A percentile compares a stretch with the other conserved stretches of the same genome.
These are phyloP conservation scores for Chiroxiphia lanceolata DNA, from an alignment of 2,797 vertebrate genomes.

Conservation along the genomic window DNA sequence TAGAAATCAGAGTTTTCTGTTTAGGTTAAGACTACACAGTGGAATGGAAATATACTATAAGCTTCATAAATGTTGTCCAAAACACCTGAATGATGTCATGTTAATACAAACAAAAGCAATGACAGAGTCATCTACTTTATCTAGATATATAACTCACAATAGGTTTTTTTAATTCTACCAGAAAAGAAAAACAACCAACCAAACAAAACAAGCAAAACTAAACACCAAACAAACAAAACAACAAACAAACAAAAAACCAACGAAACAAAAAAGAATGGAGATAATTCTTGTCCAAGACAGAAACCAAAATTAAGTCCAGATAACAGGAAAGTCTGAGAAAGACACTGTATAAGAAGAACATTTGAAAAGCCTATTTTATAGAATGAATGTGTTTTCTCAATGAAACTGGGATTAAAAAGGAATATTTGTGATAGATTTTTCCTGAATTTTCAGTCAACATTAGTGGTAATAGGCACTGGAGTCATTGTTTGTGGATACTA, in stretches of 20 bases:
- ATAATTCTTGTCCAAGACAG: background rate
- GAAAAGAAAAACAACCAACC: background rate
- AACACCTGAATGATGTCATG: background rate
- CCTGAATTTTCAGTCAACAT: background rate
- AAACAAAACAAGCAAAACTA: too few species aligned
- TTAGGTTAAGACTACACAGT: background rate
- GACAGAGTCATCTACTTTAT: background rate
- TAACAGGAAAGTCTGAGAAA: background rate
- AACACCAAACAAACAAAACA: too few species aligned
- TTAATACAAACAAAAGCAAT: background rate
- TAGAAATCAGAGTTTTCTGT: background rate
- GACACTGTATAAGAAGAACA: background rate
- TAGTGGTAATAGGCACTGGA: background rate
- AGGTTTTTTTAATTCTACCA: background rate
- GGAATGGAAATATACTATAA: background rate
- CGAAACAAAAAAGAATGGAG: background rate
- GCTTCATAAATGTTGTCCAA: background rate
- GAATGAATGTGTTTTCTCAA: background rate
- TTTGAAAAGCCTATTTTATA: background rate
- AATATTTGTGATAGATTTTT: background rate
- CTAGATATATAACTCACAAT: background rate
- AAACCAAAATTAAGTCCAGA: background rate
- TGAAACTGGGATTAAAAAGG: background rate
- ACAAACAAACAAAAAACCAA: background rate
- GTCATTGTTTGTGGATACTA: background rate